Percentiles rank a stretch among this genome's conserved stretches.
phyloP scores from a whole-genome alignment of 1,140 invertebrate genomes.

The Drosophila navojoa region DNA sequence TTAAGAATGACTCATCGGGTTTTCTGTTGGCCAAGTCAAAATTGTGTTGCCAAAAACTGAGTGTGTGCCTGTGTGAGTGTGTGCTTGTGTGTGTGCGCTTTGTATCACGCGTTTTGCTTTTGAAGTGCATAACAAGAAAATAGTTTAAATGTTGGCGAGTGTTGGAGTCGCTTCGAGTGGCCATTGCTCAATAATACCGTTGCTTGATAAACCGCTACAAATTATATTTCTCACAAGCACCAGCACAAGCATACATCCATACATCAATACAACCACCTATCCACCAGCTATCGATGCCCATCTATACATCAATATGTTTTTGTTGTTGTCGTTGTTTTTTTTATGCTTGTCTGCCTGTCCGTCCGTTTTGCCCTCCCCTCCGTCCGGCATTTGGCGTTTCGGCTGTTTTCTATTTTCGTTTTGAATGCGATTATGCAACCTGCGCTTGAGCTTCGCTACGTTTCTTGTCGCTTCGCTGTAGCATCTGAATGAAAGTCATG shows the following conservation, averaged over 20 bases:
- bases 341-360: constrained; percentile 26
- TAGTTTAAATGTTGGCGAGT: constrained; percentile 71
- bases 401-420: constrained; percentile 73
- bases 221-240: constrained; percentile 62
- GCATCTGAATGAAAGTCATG: constrained; percentile 38
- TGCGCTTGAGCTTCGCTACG: constrained; percentile 50
- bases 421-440: constrained; percentile 65
- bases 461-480: constrained; percentile 29
- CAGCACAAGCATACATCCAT: neutral
- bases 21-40: constrained; percentile 56
- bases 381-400: neutral
- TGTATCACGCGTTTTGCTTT: constrained; percentile 36
- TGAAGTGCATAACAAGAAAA: constrained; percentile 75
- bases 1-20: constrained; percentile 73
- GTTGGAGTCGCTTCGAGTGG: constrained; percentile 64
- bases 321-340: too few relatives aligned
- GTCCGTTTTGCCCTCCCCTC: constrained; percentile 28
- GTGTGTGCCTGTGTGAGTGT: constrained; percentile 19
- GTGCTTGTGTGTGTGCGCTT: constrained; percentile 14
- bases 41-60: constrained; percentile 57
- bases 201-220: constrained; percentile 79
- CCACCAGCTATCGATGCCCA: neutral
- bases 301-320: constrained; percentile 57
- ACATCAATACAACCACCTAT: constrained; percentile 16
- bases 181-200: constrained; percentile 77